Evolutionary conservation across 2,797 vertebrate genomes (phyloP).

Genomic region (Intellagama lesueurii): DNA sequence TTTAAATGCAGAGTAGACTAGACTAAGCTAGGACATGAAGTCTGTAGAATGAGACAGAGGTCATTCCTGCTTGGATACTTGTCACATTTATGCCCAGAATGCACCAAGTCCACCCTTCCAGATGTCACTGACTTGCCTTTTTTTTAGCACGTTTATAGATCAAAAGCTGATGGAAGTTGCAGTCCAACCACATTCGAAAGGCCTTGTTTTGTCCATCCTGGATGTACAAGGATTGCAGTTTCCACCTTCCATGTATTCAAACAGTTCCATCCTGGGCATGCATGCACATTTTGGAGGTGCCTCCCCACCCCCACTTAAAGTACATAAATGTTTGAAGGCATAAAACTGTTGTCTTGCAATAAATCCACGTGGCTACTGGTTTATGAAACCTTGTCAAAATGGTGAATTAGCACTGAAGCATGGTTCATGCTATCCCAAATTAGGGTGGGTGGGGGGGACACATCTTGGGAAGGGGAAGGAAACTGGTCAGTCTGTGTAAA

Average conservation of each 20-base stretch:
- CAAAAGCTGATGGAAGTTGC: no score
- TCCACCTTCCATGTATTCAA: neutral
- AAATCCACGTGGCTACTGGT: neutral
- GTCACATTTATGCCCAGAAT: neutral
- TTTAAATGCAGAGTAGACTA: neutral
- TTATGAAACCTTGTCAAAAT: no score
- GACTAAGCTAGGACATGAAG: neutral
- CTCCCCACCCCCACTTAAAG: slow-evolving; percentile 7
- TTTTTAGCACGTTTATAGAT: no score
- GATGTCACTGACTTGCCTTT: no score
- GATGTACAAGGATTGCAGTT: no score
- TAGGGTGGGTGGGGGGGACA: no score
- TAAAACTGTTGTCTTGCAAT: slow-evolving; percentile 31
- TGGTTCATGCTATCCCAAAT: no score
- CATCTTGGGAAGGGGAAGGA: no score
- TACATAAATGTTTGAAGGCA: neutral
- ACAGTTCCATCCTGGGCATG: neutral
- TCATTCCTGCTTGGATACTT: neutral
- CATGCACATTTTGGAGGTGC: neutral
- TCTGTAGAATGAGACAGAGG: neutral
- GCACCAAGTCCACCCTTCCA: no score
- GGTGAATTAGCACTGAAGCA: no score
- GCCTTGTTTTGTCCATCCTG: no score
- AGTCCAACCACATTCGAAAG: no score
- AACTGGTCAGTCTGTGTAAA: neutral